phyloP scores from a whole-genome alignment of 2,888 invertebrate genomes.

The Cactoblastis cactorum region DNA sequence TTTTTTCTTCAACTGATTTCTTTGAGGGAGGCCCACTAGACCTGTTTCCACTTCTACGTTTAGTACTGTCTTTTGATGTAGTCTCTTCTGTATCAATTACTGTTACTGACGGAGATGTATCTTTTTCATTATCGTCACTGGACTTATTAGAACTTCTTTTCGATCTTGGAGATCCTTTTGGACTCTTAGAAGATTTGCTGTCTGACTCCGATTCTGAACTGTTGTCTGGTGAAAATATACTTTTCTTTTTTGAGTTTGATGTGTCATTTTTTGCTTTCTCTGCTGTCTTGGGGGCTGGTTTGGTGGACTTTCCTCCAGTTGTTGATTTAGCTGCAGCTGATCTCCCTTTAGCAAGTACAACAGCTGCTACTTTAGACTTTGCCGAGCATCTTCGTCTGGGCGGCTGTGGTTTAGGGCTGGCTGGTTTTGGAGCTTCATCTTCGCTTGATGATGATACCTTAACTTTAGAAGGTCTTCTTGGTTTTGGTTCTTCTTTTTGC shows the following conservation, averaged over 20 bases:
- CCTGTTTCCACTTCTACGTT: conserved; percentile 54
- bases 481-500: conserved; percentile 58
- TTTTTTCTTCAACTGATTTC: conserved; percentile 58
- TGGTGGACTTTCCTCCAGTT: conserved; percentile 65
- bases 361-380: conserved; percentile 82
- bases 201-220: conserved; percentile 69
- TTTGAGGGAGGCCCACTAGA: conserved; percentile 66
- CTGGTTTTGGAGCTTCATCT: conserved; percentile 74
- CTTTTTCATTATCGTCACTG: conserved; percentile 63
- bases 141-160: conserved; percentile 59
- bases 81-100: conserved; percentile 55
- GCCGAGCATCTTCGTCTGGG: conserved; percentile 73
- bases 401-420: conserved; percentile 51
- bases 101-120: conserved; percentile 38
- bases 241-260: conserved; percentile 81
- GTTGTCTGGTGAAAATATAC: conserved; percentile 91
- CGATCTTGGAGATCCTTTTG: conserved; percentile 50
- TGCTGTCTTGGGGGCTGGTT: conserved; percentile 57
- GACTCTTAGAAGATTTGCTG: conserved; percentile 55
- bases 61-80: conserved; percentile 50
- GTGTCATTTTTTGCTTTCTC: conserved; percentile 50
- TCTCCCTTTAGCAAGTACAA: conserved; percentile 79
- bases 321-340: conserved; percentile 43
- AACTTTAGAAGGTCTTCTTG: conserved; percentile 55
- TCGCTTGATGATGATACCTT: conserved; percentile 80